phyloP scores from a whole-genome alignment of 2,888 invertebrate genomes.

The Hirtodrosophila confusa region DNA sequence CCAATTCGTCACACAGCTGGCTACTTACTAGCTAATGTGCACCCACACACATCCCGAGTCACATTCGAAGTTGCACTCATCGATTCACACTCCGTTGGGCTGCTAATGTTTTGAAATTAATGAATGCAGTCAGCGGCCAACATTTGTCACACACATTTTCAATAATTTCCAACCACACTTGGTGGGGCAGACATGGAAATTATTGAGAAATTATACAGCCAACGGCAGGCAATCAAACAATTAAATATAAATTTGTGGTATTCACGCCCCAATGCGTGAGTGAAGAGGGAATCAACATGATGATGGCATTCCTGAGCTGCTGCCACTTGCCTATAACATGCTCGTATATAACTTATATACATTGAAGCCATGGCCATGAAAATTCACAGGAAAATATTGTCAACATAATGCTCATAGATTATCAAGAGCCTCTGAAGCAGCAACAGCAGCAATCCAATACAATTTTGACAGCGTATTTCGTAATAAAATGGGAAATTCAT shows the following conservation, averaged over 20 bases:
- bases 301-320: constrained; percentile 52
- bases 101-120: constrained; percentile 68
- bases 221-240: constrained; percentile 61
- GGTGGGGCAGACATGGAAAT: constrained; percentile 53
- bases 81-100: constrained; percentile 65
- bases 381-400: constrained; percentile 81
- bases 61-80: constrained; percentile 34
- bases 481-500: constrained; percentile 80
- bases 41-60: constrained; percentile 44
- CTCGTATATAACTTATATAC: constrained; percentile 19
- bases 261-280: constrained; percentile 70
- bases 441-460: constrained; percentile 57
- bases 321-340: constrained; percentile 8
- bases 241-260: constrained; percentile 80
- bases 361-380: constrained; percentile 38
- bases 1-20: constrained; percentile 74
- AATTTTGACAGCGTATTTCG: constrained; percentile 79
- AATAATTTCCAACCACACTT: constrained; percentile 47
- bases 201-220: constrained; percentile 75
- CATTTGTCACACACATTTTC: constrained; percentile 74
- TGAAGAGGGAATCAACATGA: constrained; percentile 32
- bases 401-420: constrained; percentile 76
- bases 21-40: constrained; percentile 31
- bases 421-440: constrained; percentile 50
- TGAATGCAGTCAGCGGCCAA: constrained; percentile 70